Evolutionary conservation across 1,140 invertebrate species (phyloP).

Genomic region (Pseudomyrmex pallidus): DNA sequence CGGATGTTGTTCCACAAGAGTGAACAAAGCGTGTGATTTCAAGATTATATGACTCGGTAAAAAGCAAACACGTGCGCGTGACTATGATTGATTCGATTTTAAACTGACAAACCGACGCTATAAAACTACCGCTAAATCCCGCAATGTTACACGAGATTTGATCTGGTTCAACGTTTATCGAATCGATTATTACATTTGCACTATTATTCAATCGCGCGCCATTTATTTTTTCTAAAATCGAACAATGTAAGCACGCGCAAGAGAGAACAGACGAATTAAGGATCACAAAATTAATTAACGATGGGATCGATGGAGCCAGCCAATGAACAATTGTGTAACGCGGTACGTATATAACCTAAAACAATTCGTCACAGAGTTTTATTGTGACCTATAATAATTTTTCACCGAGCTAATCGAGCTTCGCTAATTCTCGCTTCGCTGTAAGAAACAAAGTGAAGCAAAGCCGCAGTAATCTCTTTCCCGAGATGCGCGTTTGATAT

Average conservation of each 20-base stretch:
- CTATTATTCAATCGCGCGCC: not conserved
- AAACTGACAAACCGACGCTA: slow-evolving; percentile 6
- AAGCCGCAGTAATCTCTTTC: slow-evolving; percentile 22
- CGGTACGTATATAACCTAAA: not conserved
- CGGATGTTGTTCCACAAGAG: slow-evolving; percentile 5
- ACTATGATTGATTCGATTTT: slow-evolving; percentile 60
- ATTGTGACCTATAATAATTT: slow-evolving; percentile 1
- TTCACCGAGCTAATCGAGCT: slow-evolving; percentile 10
- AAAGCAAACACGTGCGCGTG: slow-evolving; percentile 45
- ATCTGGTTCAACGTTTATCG: not conserved
- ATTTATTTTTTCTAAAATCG: not conserved
- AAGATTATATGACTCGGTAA: slow-evolving; percentile 51
- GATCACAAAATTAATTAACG: slow-evolving; percentile 15
- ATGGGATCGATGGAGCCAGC: not conserved
- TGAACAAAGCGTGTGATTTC: slow-evolving; percentile 33
- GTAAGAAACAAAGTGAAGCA: not conserved
- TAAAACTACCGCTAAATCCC: slow-evolving; percentile 33
- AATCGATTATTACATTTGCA: not conserved
- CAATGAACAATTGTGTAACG: slow-evolving; percentile 6
- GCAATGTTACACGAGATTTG: slow-evolving; percentile 19
- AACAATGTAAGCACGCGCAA: not conserved
- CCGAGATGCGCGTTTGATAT: slow-evolving; percentile 12
- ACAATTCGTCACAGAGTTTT: slow-evolving; percentile 16
- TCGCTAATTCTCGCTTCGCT: slow-evolving; percentile 53
- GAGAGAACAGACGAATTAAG: slow-evolving; percentile 8